A percentile compares a stretch with the other conserved stretches of the same genome.
phyloP scores from a whole-genome alignment of 2,797 vertebrate genomes.

The Pipistrellus pipistrellus region DNA sequence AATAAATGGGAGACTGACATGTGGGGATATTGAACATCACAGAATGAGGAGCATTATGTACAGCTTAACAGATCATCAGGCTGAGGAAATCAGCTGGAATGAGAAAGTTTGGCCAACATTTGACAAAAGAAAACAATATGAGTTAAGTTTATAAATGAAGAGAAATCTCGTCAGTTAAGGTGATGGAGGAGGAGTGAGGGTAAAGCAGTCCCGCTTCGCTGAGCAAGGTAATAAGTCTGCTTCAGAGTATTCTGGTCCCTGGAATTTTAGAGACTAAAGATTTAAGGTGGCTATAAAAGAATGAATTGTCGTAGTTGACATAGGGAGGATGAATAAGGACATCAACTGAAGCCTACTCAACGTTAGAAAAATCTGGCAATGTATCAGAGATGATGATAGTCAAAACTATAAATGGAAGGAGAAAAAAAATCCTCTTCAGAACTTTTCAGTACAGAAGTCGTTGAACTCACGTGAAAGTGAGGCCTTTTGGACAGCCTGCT shows the following conservation, averaged over 20 bases:
- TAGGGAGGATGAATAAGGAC: slow-evolving; percentile 74
- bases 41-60: neutral
- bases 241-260: slow-evolving; percentile 26
- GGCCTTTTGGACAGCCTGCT: slow-evolving; percentile 49
- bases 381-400: slow-evolving; percentile 71
- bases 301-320: slow-evolving; percentile 77
- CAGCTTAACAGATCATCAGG: neutral
- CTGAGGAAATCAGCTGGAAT: neutral
- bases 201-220: slow-evolving; percentile 16
- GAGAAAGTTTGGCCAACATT: slow-evolving; percentile 66
- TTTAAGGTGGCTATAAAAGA: slow-evolving; percentile 77
- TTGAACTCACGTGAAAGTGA: slow-evolving; percentile 57
- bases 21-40: neutral
- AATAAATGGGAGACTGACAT: neutral
- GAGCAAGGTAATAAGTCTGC: slow-evolving; percentile 73
- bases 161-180: slow-evolving; percentile 51
- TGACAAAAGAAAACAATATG: slow-evolving; percentile 56
- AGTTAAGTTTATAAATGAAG: slow-evolving; percentile 71
- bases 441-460: slow-evolving; percentile 13
- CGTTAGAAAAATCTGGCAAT: slow-evolving; percentile 69
- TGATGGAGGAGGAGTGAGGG: slow-evolving; percentile 57
- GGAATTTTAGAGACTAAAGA: slow-evolving; percentile 74
- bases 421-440: slow-evolving; percentile 31
- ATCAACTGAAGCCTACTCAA: slow-evolving; percentile 63
- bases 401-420: slow-evolving; percentile 47